Percentiles rank a stretch among this genome's conserved stretches.
Conservation (phyloP, 1,140 invertebrate species). For the Heliconius hewitsoni region DNA sequence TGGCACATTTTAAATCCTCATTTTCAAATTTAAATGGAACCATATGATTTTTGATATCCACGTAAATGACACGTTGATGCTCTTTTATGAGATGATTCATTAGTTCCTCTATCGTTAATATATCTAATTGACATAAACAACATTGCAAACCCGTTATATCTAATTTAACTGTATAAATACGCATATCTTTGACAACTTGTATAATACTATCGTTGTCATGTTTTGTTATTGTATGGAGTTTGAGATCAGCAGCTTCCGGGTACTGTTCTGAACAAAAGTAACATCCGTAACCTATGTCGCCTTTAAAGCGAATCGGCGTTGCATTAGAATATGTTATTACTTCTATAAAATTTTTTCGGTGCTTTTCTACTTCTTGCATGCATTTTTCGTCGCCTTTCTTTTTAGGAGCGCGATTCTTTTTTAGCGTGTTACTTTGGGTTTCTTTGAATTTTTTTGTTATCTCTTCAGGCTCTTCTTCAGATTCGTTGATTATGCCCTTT, state of each 20-base stretch:
- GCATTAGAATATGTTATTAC: slow-evolving; percentile 56
- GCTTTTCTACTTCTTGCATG: slow-evolving; percentile 42
- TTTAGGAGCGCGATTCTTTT: slow-evolving; percentile 13
- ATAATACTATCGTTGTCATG: slow-evolving; percentile 36
- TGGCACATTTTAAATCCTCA: slow-evolving; percentile 32
- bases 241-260: slow-evolving; percentile 43
- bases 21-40: slow-evolving; percentile 53
- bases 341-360: slow-evolving; percentile 44
- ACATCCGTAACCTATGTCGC: slow-evolving; percentile 47
- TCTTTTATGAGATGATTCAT: slow-evolving; percentile 40
- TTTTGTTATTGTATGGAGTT: slow-evolving; percentile 42
- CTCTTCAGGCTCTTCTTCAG: slow-evolving; percentile 15
- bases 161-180: slow-evolving; percentile 42
- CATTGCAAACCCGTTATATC: slow-evolving; percentile 50
- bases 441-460: slow-evolving; percentile 10
- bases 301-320: slow-evolving; percentile 49
- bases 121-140: slow-evolving; percentile 34
- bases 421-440: not conserved
- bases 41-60: slow-evolving; percentile 44
- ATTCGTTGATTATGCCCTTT: slow-evolving; percentile 18
- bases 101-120: slow-evolving; percentile 28
- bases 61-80: slow-evolving; percentile 42
- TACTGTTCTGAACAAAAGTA: slow-evolving; percentile 48
- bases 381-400: not conserved
- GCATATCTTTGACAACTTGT: slow-evolving; percentile 26